Evolutionary conservation across 1,140 invertebrate genomes (phyloP), one percentile per base, ranked within the genome.

Genomic region (Lysiphlebus fabarum): DNA sequence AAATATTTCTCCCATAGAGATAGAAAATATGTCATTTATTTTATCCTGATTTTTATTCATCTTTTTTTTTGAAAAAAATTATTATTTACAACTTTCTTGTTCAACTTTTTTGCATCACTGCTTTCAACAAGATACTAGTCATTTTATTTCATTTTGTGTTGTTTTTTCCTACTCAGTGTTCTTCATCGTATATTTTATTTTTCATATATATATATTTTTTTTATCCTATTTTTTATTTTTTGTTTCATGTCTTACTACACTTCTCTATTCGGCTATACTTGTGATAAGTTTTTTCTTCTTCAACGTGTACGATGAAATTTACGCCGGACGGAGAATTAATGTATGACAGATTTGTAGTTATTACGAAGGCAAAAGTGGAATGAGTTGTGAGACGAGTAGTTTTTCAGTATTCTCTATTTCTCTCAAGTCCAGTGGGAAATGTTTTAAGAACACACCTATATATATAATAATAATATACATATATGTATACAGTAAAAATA

Each of bases 261-360:
- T 55, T 14, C 58, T 5, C 58, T 47, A 7, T 17, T 7, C 34
- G 9, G 11, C 5, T 8, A 8, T 40, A 58, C 49, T 62, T 37
- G 59, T 57, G 69, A 73, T 73, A 72, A 72, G 67, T 74, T 72
- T 70, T 72, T 72, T 63, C 67, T 72, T 67, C 70, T 71, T 65
- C 67, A 26, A 59, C 65, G 66, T 67, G 69, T 73, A 72, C 67
- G 72, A 67, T 73, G 70, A 67, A 79, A 79, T 78, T 79, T 77
- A 78, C 76, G 74, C 76, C 68, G 70, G 74, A 70, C 75, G 67
- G 72, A 72, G 73, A 79, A 78, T 79, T 77, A 79, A 78, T 77
- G 76, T 69, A 70, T 76, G 77, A 79, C 75, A 78, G 76, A 77
- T 78, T 79, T 77, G 76, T 77, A 77, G 74, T 76, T 79, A 78